Evolutionary conservation across 2,888 invertebrate species (phyloP), one percentile per base, ranked within the genome.

Genomic region (Parascotia fuliginaria): DNA sequence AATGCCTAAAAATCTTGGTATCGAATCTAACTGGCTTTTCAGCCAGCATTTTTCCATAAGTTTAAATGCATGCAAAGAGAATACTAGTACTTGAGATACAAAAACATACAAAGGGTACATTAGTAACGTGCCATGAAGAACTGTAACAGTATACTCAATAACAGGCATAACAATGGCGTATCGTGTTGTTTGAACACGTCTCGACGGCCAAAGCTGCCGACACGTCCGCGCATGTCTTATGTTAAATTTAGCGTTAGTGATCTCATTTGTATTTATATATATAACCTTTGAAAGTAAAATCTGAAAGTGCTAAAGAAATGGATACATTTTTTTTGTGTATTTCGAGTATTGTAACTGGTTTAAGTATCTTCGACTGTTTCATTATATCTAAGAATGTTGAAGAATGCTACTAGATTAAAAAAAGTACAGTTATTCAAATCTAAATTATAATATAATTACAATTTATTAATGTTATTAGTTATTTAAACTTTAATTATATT

Each of bases 241-340:
- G 89, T 89, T 90, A 88, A 90, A 91, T 92, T 91, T 89, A 90
- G 89, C 89, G 89, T 87, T 81, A 87, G 83, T 87, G 82, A 91
- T 91, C 84, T 76, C 79, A 87, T 89, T 77, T 81, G 68, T 67
- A 75, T 78, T 73, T 69, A 61, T 67, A 54, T 60, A 50, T 60
- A 61, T 67, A 68, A 71, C 66, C 69, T 77, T 66, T 61, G 56
- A 85, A 83, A 87, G 83, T 84, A 79, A 85, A 76, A 85, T 72
- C 70, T 62, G 68, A 66, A 71, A 76, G 71, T 70, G 59, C 29
- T 14, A 72, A 67, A 62, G 62, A 56, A 59, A 56, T 54, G 43
- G 60, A 51, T 57, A 64, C 45, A 48, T 55, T 60, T 56, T 55
- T 59, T 57, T 50, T 45, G 41, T 39, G 49, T 14, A 12, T 47